Percentiles rank a stretch among this genome's conserved stretches.
Evolutionary conservation across 2,113 vertebrate species (phyloP).

Genomic region (Mus musculus): DNA sequence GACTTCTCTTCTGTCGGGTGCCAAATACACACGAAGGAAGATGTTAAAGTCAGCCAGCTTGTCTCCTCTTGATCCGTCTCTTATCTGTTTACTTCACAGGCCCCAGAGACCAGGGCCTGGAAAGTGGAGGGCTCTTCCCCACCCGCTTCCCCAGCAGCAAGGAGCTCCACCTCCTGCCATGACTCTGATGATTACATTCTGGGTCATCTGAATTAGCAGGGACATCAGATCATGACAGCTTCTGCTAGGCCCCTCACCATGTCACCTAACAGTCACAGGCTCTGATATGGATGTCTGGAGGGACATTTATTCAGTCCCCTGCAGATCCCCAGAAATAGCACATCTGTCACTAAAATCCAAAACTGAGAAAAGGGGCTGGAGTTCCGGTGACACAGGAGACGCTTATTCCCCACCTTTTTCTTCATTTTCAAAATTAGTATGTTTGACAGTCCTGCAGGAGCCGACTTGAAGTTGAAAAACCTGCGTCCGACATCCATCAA

Average conservation of each 20-base stretch:
- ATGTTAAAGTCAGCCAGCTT: neutral
- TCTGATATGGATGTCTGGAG: neutral
- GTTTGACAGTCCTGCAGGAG: neutral
- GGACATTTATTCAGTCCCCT: neutral
- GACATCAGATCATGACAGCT: neutral
- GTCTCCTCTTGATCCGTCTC: neutral
- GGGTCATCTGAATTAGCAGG: neutral
- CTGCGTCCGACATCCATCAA: neutral
- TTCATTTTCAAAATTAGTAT: neutral
- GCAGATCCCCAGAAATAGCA: neutral
- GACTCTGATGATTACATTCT: fast-evolving
- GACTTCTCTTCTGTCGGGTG: neutral
- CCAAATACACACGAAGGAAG: neutral
- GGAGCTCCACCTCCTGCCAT: neutral
- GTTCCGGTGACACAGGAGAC: neutral
- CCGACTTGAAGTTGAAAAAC: neutral
- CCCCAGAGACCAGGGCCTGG: neutral
- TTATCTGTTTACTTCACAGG: neutral
- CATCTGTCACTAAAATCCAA: neutral
- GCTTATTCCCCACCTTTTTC: neutral
- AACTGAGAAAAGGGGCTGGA: neutral
- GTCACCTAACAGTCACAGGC: too few relatives aligned
- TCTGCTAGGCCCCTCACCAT: neutral
- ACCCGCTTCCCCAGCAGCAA: neutral
- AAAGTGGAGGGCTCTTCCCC: neutral